Evolutionary conservation across 2,888 invertebrate species (phyloP).

Genomic region (Pristionchus mayeri): DNA sequence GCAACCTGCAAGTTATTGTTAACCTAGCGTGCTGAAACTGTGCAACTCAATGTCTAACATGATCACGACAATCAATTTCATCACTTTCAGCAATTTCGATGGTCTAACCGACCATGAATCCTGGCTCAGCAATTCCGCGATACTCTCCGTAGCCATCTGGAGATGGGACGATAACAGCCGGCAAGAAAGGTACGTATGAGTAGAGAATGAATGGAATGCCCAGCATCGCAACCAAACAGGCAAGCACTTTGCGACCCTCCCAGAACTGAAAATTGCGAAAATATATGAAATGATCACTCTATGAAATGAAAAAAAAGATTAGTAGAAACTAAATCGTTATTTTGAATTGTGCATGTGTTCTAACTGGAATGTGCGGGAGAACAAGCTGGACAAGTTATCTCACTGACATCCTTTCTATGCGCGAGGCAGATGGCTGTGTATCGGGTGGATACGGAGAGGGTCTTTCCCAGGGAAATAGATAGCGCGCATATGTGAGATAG

Average conservation of each 20-base stretch:
- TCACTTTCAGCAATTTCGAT: too few relatives aligned
- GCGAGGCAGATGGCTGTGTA: neutral
- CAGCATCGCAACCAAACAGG: neutral
- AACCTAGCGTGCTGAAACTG: too few relatives aligned
- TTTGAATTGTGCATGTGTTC: too few relatives aligned
- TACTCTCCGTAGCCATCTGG: neutral
- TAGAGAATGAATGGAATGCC: neutral
- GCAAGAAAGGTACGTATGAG: neutral
- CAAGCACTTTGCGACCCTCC: neutral
- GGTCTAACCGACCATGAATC: neutral
- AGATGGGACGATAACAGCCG: neutral
- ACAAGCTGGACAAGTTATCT: neutral
- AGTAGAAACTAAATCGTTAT: too few relatives aligned
- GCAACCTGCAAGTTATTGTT: neutral
- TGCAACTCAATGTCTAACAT: neutral
- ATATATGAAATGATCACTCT: too few relatives aligned
- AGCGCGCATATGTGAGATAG: neutral
- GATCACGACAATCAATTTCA: neutral
- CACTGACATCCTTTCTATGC: neutral
- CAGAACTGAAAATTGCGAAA: neutral
- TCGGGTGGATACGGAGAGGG: neutral
- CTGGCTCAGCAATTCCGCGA: neutral
- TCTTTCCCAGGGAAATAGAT: neutral
- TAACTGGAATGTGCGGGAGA: too few relatives aligned
- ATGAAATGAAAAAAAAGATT: too few relatives aligned